These are phyloP conservation scores for Marmota flaviventris DNA, from an alignment of 2,113 vertebrate species.

Conservation along the genomic window DNA sequence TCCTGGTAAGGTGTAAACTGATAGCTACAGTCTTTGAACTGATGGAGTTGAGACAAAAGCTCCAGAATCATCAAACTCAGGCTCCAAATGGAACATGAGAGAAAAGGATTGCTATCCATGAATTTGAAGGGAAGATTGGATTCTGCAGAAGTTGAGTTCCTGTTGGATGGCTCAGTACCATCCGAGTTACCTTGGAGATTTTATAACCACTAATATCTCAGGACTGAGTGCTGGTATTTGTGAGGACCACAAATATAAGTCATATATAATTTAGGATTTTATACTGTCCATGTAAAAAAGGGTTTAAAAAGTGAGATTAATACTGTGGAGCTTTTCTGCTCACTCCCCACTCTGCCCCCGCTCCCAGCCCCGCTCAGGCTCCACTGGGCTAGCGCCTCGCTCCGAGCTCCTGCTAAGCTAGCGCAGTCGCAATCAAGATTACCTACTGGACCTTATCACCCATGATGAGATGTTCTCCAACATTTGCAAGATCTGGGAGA, in stretches of 20 bases:
- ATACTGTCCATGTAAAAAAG: not conserved
- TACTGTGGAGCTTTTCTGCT: not conserved
- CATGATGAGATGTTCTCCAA: too few relatives aligned
- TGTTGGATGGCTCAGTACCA: not conserved
- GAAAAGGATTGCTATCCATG: not conserved
- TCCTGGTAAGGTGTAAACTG: not conserved
- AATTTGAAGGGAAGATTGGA: not conserved
- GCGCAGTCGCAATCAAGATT: too few relatives aligned
- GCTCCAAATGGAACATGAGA: not conserved
- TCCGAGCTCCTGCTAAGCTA: too few relatives aligned
- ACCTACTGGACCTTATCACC: too few relatives aligned
- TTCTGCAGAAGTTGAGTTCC: not conserved
- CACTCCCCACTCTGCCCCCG: too few relatives aligned
- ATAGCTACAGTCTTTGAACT: not conserved
- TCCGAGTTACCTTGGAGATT: not conserved
- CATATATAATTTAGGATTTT: not conserved
- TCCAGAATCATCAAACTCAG: not conserved
- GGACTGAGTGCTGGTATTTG: not conserved
- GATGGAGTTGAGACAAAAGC: not conserved
- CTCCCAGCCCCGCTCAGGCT: too few relatives aligned
- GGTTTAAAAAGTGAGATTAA: not conserved
- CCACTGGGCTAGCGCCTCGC: too few relatives aligned
- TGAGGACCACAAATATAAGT: not conserved
- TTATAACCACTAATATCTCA: not conserved
- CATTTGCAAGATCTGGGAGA: too few relatives aligned